Conservation (phyloP, 1,140 invertebrate species). For the Wasmannia auropunctata region DNA sequence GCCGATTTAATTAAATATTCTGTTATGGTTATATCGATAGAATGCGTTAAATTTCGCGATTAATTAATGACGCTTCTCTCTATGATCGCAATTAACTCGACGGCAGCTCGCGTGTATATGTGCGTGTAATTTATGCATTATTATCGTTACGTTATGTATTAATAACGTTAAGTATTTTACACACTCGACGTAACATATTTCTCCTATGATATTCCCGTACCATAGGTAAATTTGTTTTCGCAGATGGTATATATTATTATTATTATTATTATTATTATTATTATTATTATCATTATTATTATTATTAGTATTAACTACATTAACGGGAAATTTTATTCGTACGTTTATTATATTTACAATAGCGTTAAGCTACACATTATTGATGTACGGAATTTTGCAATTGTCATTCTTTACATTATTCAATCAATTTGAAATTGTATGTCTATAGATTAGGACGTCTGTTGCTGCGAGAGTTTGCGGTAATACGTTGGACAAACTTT, state of each 20-base stretch:
- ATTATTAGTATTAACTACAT: too few relatives aligned
- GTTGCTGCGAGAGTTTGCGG: conserved; percentile 48
- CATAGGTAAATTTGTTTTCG: neutral
- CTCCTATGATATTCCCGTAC: neutral
- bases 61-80: conserved; percentile 48
- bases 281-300: too few relatives aligned
- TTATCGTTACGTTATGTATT: conserved; percentile 20
- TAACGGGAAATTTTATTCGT: neutral
- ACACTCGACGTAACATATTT: conserved; percentile 12
- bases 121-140: conserved; percentile 19
- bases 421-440: neutral
- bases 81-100: conserved; percentile 46
- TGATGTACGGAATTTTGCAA: too few relatives aligned
- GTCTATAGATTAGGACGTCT: neutral
- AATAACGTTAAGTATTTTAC: conserved; percentile 32
- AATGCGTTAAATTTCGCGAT: conserved; percentile 50
- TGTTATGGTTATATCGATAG: conserved; percentile 20
- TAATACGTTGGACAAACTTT: conserved; percentile 53
- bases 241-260: too few relatives aligned
- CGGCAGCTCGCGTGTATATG: conserved; percentile 3
- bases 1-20: conserved; percentile 54
- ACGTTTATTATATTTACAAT: neutral
- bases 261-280: too few relatives aligned
- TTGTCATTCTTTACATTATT: neutral
- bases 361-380: neutral